Percentiles rank a stretch among this genome's conserved stretches.
phyloP scores from a whole-genome alignment of 1,140 invertebrate genomes.

The Nautilus pompilius region DNA sequence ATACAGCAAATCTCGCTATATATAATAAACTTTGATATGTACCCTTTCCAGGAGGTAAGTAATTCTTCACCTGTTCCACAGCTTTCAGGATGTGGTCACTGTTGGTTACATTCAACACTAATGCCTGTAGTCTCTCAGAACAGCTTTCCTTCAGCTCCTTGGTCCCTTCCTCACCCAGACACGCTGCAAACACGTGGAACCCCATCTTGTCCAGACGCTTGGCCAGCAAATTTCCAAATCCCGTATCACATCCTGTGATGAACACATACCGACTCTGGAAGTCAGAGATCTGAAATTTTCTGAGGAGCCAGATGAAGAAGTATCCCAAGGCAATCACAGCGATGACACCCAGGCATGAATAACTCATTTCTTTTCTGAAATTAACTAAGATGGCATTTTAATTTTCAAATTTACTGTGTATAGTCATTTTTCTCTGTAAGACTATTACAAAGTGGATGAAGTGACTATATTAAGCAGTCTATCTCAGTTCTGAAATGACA shows the following conservation, averaged over 20 bases:
- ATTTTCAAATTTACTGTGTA: no score
- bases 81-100: conserved; percentile 18
- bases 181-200: conserved; percentile 56
- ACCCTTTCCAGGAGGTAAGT: conserved; percentile 14
- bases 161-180: conserved; percentile 22
- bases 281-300: neutral
- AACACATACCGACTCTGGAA: conserved; percentile 32
- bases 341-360: no score
- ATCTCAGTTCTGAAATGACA: no score
- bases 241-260: conserved; percentile 57
- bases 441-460: no score
- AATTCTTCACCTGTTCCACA: conserved; percentile 6
- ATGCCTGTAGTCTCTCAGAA: conserved; percentile 10
- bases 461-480: no score
- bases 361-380: no score
- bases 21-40: no score
- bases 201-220: conserved; percentile 49
- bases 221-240: conserved; percentile 55
- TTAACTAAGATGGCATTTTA: no score
- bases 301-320: neutral
- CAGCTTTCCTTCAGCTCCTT: conserved; percentile 12
- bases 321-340: no score
- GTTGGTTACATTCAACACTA: conserved; percentile 24
- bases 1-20: no score
- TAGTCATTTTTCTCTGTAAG: no score